A percentile compares a stretch with the other conserved stretches of the same genome.
These are phyloP conservation scores for Halocaridina rubra DNA, from an alignment of 2,888 invertebrate genomes.

Conservation along the genomic window DNA sequence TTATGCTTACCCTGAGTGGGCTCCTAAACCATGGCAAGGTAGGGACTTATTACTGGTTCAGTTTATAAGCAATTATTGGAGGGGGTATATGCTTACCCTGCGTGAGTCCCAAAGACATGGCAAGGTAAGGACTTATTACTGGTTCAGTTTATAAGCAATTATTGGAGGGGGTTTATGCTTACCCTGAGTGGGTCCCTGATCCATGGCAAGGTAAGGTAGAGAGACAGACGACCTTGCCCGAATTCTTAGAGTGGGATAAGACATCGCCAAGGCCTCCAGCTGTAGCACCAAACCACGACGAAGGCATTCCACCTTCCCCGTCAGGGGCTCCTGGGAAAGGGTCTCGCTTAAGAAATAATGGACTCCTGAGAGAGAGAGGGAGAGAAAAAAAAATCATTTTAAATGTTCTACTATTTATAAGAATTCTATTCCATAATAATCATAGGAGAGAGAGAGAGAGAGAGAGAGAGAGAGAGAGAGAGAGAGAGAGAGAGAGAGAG, in stretches of 20 bases:
- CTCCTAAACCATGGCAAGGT: too few relatives aligned
- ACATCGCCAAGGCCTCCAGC: constrained; percentile 28
- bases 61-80: too few relatives aligned
- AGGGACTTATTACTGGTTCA: too few relatives aligned
- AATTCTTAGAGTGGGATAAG: constrained; percentile 33
- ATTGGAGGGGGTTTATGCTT: too few relatives aligned
- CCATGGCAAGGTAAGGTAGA: constrained; percentile 44
- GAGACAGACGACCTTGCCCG: constrained; percentile 17
- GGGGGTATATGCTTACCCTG: too few relatives aligned
- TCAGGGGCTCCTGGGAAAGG: constrained; percentile 32
- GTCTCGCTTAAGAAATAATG: constrained; percentile 50
- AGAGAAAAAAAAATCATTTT: neutral
- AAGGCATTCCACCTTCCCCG: constrained; percentile 35
- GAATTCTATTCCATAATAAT: too few relatives aligned
- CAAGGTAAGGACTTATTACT: too few relatives aligned
- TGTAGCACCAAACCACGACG: constrained; percentile 36
- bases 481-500: neutral
- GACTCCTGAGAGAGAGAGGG: constrained; percentile 26
- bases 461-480: constrained; percentile 3
- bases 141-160: too few relatives aligned
- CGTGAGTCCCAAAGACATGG: too few relatives aligned
- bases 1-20: too few relatives aligned
- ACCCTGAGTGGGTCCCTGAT: neutral
- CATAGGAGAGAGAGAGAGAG: neutral
- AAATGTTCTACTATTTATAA: too few relatives aligned